These are phyloP conservation scores for Trochalopteron elliotii DNA, from an alignment of 2,113 vertebrate genomes.

Conservation along the genomic window DNA sequence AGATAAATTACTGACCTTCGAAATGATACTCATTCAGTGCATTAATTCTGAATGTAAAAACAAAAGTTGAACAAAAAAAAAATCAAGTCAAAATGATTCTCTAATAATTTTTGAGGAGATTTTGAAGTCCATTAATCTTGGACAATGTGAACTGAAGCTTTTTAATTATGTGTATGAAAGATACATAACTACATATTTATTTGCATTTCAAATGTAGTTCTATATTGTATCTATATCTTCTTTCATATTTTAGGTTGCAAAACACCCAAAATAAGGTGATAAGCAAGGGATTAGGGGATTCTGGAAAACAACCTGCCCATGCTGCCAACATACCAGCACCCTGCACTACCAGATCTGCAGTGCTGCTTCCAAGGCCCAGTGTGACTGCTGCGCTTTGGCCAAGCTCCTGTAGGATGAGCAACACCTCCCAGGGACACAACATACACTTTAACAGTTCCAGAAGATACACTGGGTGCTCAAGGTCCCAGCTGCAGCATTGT, in stretches of 20 bases:
- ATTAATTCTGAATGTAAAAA: neutral
- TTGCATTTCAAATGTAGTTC: neutral
- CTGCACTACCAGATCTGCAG: neutral
- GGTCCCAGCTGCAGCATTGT: fast-evolving
- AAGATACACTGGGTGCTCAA: neutral
- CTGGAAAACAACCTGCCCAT: neutral
- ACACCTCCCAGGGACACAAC: neutral
- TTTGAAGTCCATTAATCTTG: neutral
- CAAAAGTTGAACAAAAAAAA: neutral
- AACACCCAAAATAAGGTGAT: neutral
- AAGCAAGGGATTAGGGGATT: neutral
- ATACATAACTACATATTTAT: neutral
- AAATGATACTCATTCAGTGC: neutral
- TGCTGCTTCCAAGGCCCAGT: neutral
- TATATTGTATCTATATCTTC: neutral
- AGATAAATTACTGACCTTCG: neutral
- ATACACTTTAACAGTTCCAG: neutral
- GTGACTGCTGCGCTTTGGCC: neutral
- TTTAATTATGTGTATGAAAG: neutral
- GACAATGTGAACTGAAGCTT: neutral
- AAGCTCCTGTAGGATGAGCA: neutral
- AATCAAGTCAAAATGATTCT: neutral
- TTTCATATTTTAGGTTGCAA: neutral
- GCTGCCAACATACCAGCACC: neutral
- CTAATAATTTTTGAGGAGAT: neutral